Evolutionary conservation across 1,140 invertebrate genomes (phyloP).

Genomic region (Drosophila tsacasi): DNA sequence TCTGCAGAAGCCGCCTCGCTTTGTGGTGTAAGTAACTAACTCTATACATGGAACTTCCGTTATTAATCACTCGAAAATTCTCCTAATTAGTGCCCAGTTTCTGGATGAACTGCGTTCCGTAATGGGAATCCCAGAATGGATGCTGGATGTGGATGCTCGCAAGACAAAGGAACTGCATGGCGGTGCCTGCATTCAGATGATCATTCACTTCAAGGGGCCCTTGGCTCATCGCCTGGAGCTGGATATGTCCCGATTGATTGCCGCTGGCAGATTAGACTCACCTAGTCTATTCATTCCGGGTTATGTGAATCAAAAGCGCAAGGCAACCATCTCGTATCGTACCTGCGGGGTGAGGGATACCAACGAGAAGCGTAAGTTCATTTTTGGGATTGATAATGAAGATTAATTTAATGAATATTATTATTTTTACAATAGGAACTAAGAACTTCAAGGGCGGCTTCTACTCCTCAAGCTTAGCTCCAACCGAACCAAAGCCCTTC

Average conservation of each 20-base stretch:
- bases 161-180: conserved; percentile 91
- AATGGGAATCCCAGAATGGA: conserved; percentile 95
- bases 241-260: conserved; percentile 90
- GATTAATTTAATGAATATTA: neutral
- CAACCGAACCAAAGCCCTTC: conserved; percentile 62
- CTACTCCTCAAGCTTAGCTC: conserved; percentile 47
- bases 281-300: conserved; percentile 93
- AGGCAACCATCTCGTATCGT: conserved; percentile 89
- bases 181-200: conserved; percentile 94
- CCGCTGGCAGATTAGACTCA: conserved; percentile 89
- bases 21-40: conserved; percentile 91
- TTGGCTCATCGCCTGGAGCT: conserved; percentile 91
- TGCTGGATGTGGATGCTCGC: conserved; percentile 93
- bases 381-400: neutral
- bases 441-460: conserved; percentile 66
- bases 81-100: conserved; percentile 90
- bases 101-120: conserved; percentile 92
- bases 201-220: conserved; percentile 94
- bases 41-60: rapidly evolving
- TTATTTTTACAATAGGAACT: conserved; percentile 43
- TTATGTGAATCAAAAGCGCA: conserved; percentile 90
- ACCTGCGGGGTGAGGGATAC: conserved; percentile 90
- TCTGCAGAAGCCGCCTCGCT: conserved; percentile 93
- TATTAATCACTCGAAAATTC: neutral
- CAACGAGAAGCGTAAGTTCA: conserved; percentile 87